Evolutionary conservation across 2,888 invertebrate genomes (phyloP), one percentile per base, ranked within the genome.

Genomic region (Leucozona laternaria): DNA sequence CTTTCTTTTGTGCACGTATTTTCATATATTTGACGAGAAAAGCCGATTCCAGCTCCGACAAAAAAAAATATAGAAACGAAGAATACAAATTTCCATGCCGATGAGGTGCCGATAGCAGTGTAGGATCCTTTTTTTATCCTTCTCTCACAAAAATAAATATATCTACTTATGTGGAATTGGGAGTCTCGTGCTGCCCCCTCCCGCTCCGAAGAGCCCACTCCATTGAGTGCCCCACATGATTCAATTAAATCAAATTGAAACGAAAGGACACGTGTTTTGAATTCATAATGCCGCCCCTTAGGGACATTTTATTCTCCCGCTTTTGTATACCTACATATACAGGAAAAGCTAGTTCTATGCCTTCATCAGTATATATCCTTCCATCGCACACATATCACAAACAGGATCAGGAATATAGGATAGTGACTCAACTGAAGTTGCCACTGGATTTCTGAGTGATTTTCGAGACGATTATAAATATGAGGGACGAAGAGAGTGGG

Each of bases 221-320:
- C 17, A 43, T 60, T 60, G 60, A 60, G 15, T 66, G 66, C 20
- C 66, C 78, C 82, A 71, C 89, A 90, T 91, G 91, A 92, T 92
- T 92, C 92, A 92, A 91, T 92, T 91, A 92, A 92, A 91, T 91
- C 91, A 91, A 92, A 91, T 92, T 91, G 91, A 90, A 90, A 89
- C 89, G 88, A 88, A 90, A 89, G 89, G 88, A 89, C 84, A 88
- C 90, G 90, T 91, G 91, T 88, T 76, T 88, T 89, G 90, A 90
- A 91, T 91, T 90, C 89, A 89, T 85, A 88, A 88, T 85, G 77
- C 80, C 76, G 76, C 79, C 88, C 83, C 77, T 75, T 37, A 79
- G 82, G 86, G 81, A 81, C 78, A 82, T 78, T 78, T 76, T 77
- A 82, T 66, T 82, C 53, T 68, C 78, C 73, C 48, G 55, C 64